Evolutionary conservation across 2,797 vertebrate genomes (phyloP).

Genomic region (Lepilemur septentrionalis): DNA sequence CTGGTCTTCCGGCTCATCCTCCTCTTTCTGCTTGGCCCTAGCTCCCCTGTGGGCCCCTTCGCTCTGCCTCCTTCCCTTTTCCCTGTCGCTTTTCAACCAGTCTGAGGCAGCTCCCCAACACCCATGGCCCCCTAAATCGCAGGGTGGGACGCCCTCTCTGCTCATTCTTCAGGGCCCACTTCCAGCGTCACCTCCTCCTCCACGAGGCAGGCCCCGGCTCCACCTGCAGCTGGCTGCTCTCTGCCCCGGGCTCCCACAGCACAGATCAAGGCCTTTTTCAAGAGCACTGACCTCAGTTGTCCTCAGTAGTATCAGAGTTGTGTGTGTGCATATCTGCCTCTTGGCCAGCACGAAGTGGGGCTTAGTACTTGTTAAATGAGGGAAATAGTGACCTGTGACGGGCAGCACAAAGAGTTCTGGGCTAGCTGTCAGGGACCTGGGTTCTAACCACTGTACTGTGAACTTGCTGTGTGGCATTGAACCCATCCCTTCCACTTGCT

Average conservation of each 20-base stretch:
- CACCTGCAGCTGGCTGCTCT: not conserved
- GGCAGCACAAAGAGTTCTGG: not conserved
- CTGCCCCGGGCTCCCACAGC: not conserved
- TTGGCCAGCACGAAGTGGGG: not conserved
- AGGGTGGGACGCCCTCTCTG: not conserved
- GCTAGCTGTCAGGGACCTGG: too few relatives aligned
- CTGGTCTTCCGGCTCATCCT: not conserved
- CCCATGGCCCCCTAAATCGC: not conserved
- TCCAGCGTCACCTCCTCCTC: not conserved
- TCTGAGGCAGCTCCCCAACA: not conserved
- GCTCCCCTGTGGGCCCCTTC: not conserved
- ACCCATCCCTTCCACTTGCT: not conserved
- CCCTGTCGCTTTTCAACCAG: not conserved
- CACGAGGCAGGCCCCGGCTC: not conserved
- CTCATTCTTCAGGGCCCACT: not conserved
- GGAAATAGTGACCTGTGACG: not conserved
- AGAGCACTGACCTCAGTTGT: not conserved
- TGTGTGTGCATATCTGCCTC: not conserved
- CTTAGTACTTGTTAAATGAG: not conserved
- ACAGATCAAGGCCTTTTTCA: not conserved
- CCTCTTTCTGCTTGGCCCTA: not conserved
- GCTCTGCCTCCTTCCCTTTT: not conserved
- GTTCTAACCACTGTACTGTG: not conserved
- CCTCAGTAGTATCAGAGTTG: not conserved
- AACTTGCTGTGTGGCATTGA: not conserved